Evolutionary conservation across 2,888 invertebrate genomes (phyloP).

Genomic region (Myopa tessellatipennis): DNA sequence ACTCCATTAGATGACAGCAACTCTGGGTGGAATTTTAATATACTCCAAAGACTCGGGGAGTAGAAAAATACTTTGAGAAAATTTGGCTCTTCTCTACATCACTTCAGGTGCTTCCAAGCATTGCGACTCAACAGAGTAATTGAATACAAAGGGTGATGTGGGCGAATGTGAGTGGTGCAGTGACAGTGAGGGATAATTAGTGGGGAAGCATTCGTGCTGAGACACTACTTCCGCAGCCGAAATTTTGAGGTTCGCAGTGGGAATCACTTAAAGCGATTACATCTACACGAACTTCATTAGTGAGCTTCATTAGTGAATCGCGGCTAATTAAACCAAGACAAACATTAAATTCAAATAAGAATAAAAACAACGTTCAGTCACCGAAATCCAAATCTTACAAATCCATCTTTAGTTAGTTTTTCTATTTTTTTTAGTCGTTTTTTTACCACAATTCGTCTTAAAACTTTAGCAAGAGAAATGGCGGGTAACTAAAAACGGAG

Average conservation of each 20-base stretch:
- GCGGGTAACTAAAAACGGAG: background rate
- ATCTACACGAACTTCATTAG: background rate
- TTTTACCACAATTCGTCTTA: too few species aligned
- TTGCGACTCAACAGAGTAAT: background rate
- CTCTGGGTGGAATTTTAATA: background rate
- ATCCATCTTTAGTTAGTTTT: too few species aligned
- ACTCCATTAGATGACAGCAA: background rate
- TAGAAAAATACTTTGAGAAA: background rate
- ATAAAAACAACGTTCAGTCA: background rate
- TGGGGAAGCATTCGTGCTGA: background rate
- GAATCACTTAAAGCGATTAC: slow-evolving; percentile 19
- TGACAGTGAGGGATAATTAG: background rate
- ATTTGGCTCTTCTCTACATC: background rate
- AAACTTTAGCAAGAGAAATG: background rate
- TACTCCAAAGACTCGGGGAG: background rate
- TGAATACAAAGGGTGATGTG: background rate
- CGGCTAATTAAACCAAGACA: background rate
- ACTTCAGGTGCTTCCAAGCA: background rate
- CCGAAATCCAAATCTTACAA: background rate
- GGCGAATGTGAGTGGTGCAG: background rate
- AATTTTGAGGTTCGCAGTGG: background rate
- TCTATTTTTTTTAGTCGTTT: too few species aligned
- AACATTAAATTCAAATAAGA: background rate
- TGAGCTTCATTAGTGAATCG: background rate
- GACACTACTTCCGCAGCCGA: background rate